Conservation (phyloP, 2,113 vertebrate genomes). For the Pundamilia nyererei region DNA sequence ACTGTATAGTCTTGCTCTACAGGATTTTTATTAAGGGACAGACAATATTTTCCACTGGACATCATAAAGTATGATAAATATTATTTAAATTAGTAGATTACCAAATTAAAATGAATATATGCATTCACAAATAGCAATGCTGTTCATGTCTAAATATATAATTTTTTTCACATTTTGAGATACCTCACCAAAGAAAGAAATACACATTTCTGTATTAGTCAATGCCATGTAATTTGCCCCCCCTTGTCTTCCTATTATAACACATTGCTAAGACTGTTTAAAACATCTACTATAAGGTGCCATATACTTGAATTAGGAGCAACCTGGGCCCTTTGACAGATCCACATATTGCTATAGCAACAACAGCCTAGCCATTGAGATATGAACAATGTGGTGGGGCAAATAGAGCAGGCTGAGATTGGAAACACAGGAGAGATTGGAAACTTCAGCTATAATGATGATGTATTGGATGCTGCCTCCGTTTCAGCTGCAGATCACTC, state of each 20-base stretch:
- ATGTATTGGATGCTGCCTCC: slow-evolving; percentile 12
- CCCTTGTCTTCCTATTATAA: not conserved
- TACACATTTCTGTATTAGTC: not conserved
- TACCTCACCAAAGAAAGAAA: not conserved
- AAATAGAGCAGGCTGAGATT: slow-evolving; percentile 41
- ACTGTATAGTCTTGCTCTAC: slow-evolving; percentile 13
- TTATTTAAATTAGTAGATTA: not conserved
- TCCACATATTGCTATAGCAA: slow-evolving; percentile 85
- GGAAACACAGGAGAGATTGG: slow-evolving; percentile 47
- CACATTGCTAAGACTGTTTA: not conserved
- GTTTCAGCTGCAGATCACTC: not conserved
- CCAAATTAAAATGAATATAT: not conserved
- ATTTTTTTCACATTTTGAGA: not conserved
- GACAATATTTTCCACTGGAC: not conserved
- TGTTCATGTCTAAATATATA: not conserved
- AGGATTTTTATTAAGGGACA: not conserved
- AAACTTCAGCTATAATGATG: slow-evolving; percentile 54
- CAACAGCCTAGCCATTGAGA: slow-evolving; percentile 71
- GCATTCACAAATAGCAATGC: not conserved
- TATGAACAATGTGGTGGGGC: slow-evolving; percentile 71
- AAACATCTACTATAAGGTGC: slow-evolving; percentile 56
- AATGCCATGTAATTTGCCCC: not conserved
- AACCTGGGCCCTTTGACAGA: slow-evolving; percentile 77
- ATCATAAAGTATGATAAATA: not conserved
- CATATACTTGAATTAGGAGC: slow-evolving; percentile 71